These are phyloP conservation scores for Napeogenes inachia DNA, from an alignment of 2,888 invertebrate genomes.

Conservation along the genomic window DNA sequence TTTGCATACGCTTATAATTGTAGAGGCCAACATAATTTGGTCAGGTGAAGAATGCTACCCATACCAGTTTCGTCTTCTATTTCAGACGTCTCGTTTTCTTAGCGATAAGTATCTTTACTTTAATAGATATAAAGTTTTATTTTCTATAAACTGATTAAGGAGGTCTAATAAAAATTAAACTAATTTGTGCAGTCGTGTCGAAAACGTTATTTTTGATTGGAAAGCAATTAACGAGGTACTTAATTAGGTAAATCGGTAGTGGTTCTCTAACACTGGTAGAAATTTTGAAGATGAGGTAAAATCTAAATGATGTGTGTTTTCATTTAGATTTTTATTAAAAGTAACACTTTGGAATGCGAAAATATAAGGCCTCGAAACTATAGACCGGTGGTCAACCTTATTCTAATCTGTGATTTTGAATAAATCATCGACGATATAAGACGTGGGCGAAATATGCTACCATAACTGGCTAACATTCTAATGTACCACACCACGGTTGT, in stretches of 20 bases:
- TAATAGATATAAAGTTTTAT: conserved; percentile 16
- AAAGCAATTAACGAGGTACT: conserved; percentile 46
- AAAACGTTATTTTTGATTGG: conserved; percentile 45
- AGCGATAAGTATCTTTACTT: conserved; percentile 14
- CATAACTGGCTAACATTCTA: conserved; percentile 43
- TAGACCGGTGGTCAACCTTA: conserved; percentile 44
- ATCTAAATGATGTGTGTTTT: neutral
- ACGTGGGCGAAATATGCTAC: conserved; percentile 67
- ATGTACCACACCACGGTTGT: conserved; percentile 43
- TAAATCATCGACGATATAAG: conserved; percentile 60
- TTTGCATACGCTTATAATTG: conserved; percentile 66
- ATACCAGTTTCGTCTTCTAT: conserved; percentile 59
- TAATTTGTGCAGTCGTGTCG: conserved; percentile 52
- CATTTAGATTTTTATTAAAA: neutral
- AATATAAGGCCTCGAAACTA: conserved; percentile 25
- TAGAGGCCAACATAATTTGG: conserved; percentile 48
- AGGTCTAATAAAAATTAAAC: conserved; percentile 54
- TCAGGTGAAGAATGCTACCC: conserved; percentile 52
- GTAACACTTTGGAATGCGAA: neutral
- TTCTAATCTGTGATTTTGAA: conserved; percentile 66
- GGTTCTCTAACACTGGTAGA: conserved; percentile 23
- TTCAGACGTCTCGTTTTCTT: conserved; percentile 15
- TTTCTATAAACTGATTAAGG: conserved; percentile 14
- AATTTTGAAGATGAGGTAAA: conserved; percentile 26
- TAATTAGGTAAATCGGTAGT: conserved; percentile 34